Evolutionary conservation across 92 coral and sea anemone genomes (phyloP), one percentile per base, ranked within the genome.

Genomic region (Galaxea fascicularis): DNA sequence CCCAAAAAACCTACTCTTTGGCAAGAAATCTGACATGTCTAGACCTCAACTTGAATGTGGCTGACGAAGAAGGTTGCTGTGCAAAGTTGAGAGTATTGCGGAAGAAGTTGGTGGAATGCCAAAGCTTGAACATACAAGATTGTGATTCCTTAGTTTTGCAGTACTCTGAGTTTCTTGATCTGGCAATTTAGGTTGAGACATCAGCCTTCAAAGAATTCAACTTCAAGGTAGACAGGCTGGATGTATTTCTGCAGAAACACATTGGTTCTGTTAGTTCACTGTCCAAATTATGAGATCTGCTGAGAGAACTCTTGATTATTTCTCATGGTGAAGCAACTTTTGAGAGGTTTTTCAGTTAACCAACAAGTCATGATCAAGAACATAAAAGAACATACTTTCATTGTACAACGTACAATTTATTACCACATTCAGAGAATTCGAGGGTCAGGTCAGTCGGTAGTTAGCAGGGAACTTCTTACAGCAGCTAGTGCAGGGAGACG

Each of bases 101-200:
- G 79, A 86, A 58, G 78, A 86, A 86, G 74, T 77, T 77, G 78
- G 89, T 86, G n/a, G 78, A 86, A 67, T 77, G 71, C 82, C 68
- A 78, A 44, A 76, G 85, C 77, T 24, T 86, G 84, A 75, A 53
- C 67, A 85, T 85, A 39, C 85, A 31, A n/a, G 79, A 78, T 31
- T 78, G 79, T 58, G 85, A 78, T 46, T 31, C 89, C 21, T 41
- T 79, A 75, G 57, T 71, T 63, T 79, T 62, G 66, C 86, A 86
- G 79, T 78, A 70, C 79, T 76, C 84, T 70, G 85, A 70, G 78
- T 78, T 86, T 78, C 68, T 65, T 54, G 89, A 86, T 60, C 67
- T 67, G 65, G 89, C 89, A 53, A 47, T 70, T 79, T 54, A 77
- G 67, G 77, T 41, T 67, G 51, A 67, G 58, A 85, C 26, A 51